Percentiles rank a stretch among this genome's conserved stretches.
Evolutionary conservation across 2,113 vertebrate genomes (phyloP).

Genomic region (Nothoprocta perdicaria): DNA sequence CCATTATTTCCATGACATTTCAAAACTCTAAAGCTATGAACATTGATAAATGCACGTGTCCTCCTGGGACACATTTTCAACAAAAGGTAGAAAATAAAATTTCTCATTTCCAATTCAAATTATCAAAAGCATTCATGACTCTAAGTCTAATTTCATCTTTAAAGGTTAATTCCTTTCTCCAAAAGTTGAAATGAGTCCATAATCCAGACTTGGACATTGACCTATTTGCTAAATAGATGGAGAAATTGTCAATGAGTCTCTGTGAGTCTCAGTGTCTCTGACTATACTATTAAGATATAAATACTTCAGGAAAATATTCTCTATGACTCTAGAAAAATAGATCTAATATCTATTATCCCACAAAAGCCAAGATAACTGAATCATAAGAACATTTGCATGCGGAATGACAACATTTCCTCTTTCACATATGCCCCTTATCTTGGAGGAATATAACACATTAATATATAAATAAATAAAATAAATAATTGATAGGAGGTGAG

Average conservation of each 20-base stretch:
- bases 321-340: not conserved
- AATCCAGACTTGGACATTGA: not conserved
- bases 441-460: not conserved
- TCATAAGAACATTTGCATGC: not conserved
- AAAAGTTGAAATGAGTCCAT: not conserved
- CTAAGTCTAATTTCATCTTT: not conserved
- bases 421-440: not conserved
- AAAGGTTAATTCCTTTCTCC: not conserved
- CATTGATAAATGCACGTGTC: not conserved
- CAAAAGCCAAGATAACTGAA: not conserved
- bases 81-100: not conserved
- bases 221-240: not conserved
- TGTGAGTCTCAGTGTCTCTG: not conserved
- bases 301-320: not conserved
- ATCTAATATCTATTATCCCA: not conserved
- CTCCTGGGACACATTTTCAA: not conserved
- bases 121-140: not conserved
- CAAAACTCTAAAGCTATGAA: not conserved
- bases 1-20: not conserved
- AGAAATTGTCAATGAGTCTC: not conserved
- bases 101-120: conserved; percentile 36
- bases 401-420: not conserved
- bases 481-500: not conserved
- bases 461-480: not conserved
- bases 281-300: not conserved